Percentiles rank a stretch among this genome's conserved stretches.
phyloP scores from a whole-genome alignment of 2,888 invertebrate species.

The Sinodicranocentrus sp. region DNA sequence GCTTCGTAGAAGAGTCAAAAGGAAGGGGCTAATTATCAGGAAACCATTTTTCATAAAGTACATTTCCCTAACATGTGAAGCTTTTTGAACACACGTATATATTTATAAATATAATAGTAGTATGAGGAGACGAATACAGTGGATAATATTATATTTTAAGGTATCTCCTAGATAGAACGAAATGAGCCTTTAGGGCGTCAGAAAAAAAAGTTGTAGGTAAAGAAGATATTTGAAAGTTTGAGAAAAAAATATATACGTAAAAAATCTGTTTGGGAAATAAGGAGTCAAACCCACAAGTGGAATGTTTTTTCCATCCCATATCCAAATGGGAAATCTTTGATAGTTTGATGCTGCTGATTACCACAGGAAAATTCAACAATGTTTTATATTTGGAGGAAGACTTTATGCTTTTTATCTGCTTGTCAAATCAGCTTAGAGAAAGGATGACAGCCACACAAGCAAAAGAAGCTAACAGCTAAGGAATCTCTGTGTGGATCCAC shows the following conservation, averaged over 20 bases:
- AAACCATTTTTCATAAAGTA: constrained; percentile 68
- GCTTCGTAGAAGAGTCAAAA: constrained; percentile 26
- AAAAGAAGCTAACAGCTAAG: constrained; percentile 26
- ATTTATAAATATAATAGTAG: too few relatives aligned
- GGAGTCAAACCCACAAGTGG: constrained; percentile 63
- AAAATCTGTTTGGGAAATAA: constrained; percentile 16
- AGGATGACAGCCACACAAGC: constrained; percentile 68
- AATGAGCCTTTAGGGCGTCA: constrained; percentile 54
- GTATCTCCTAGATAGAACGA: constrained; percentile 11
- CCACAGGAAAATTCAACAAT: constrained; percentile 43
- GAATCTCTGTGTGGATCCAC: constrained; percentile 6
- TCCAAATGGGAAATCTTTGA: constrained; percentile 53
- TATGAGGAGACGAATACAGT: too few relatives aligned
- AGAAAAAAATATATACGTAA: constrained; percentile 23
- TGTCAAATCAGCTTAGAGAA: constrained; percentile 68
- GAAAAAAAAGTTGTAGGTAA: constrained; percentile 23
- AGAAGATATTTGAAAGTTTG: constrained; percentile 13
- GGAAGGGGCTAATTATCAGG: constrained; percentile 70
- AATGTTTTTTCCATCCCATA: constrained; percentile 53
- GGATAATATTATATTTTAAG: too few relatives aligned
- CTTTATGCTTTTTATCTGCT: constrained; percentile 69
- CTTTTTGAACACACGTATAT: too few relatives aligned
- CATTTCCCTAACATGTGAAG: constrained; percentile 11
- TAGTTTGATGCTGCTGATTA: constrained; percentile 48
- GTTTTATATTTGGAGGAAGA: constrained; percentile 36